Base-by-base conservation (phyloP, 2,888 invertebrate genomes). In the Tortrix viridana region DNA sequence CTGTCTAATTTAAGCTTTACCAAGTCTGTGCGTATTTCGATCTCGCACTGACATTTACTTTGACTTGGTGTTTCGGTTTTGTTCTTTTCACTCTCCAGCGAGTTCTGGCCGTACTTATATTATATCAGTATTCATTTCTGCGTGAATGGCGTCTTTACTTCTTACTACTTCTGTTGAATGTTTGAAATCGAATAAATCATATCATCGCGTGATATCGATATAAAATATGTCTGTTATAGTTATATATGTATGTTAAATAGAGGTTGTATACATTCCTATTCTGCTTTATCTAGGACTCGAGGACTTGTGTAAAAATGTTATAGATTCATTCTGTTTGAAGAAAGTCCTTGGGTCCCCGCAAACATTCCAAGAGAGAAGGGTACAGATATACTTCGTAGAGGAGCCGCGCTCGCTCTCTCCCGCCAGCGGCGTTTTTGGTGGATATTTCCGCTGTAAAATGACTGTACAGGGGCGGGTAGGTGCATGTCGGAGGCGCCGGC, bases 141-240 rank as follows among this genome's bases (percentile, higher is more conserved):
- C 71, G 62, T 73, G 58, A 59, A 54, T 38, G 52, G 12, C 14
- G 19, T 37, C 19, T 20, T 49, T 56, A 41, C 18, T 53, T 60
- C 20, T 23, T 53, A 41, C 53, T 49, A 32, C 20, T 50, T 18
- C 46, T 63, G 62, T 66, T 58, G 64, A 56, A 38, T 60, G 68
- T 73, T 71, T 71, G 65, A 71, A 71, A 74, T 71, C 69, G 75
- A 76, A 81, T 77, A 75, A 62, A 82, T 73, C 87, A 88, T 88
- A 88, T 88, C 88, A 84, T 77, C 71, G 76, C 77, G 79, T 82
- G 81, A 82, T 83, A 79, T 72, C 43, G 41, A 55, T 66, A 69
- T 69, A 61, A 5, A 41, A 23, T 23, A 54, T 76, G 74, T 76
- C 74, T 74, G 74, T 78, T 78, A 73, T 55, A 49, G 55, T 55